Conservation (phyloP, 1,140 invertebrate genomes). For the Drosophila sturtevanti region DNA sequence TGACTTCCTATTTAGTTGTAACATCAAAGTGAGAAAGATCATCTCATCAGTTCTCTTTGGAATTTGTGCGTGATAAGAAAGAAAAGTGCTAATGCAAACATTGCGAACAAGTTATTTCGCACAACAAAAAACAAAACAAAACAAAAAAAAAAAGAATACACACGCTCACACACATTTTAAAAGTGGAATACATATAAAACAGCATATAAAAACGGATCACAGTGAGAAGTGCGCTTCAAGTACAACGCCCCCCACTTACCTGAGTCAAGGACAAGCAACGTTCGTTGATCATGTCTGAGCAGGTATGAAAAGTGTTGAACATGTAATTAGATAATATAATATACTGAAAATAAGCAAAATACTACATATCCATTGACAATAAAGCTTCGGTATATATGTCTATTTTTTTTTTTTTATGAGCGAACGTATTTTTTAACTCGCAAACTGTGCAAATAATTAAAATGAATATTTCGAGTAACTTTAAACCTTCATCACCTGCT, state of each 20-base stretch:
- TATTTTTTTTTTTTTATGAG: too few species aligned
- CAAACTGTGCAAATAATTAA: too few species aligned
- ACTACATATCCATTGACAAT: not conserved
- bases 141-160: not conserved
- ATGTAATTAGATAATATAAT: conserved; percentile 9
- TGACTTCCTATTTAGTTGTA: conserved; percentile 66
- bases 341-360: not conserved
- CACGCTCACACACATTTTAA: not conserved
- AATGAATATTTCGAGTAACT: too few species aligned
- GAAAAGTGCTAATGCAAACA: conserved; percentile 16
- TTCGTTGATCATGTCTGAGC: conserved; percentile 46
- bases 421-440: too few species aligned
- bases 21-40: conserved; percentile 39
- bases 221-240: conserved; percentile 28
- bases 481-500: too few species aligned
- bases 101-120: not conserved
- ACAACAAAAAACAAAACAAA: not conserved
- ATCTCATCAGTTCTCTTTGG: conserved; percentile 38
- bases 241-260: conserved; percentile 33
- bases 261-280: conserved; percentile 38
- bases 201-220: not conserved
- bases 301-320: conserved; percentile 27
- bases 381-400: too few species aligned
- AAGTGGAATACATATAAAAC: not conserved
- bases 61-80: conserved; percentile 41